These are phyloP conservation scores for Caenorhabditis panamensis DNA, from an alignment of 2,888 invertebrate genomes.

Conservation along the genomic window DNA sequence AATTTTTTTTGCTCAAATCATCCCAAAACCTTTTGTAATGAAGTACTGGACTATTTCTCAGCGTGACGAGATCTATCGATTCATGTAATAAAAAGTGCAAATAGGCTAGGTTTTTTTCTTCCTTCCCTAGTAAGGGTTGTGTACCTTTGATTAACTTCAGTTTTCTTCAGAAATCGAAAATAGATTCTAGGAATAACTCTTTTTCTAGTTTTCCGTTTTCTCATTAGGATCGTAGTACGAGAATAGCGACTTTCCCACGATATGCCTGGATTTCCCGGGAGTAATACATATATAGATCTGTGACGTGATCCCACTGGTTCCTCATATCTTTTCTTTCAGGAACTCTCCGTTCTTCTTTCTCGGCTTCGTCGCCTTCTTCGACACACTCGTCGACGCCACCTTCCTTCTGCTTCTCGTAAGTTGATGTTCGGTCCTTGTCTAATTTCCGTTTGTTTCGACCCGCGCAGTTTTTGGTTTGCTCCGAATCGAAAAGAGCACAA, in stretches of 20 bases:
- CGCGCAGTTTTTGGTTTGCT: conserved; percentile 11
- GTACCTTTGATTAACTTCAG: no score
- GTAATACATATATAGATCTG: not conserved
- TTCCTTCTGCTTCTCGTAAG: conserved; percentile 77
- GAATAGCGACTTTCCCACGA: conserved; percentile 22
- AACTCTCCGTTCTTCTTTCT: conserved; percentile 81
- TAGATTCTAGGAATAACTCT: not conserved
- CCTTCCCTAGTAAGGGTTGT: no score
- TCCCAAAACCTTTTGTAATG: no score
- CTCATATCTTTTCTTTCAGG: conserved; percentile 58
- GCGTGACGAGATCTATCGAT: no score
- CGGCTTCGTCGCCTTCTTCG: conserved; percentile 80
- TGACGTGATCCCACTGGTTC: conserved; percentile 5
- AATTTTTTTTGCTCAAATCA: no score
- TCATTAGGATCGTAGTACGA: not conserved
- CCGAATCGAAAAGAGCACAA: conserved; percentile 1
- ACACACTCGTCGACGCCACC: conserved; percentile 77
- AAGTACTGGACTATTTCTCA: no score
- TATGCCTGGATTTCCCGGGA: not conserved
- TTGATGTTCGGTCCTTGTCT: conserved; percentile 21
- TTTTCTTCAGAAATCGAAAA: no score
- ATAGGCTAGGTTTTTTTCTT: no score
- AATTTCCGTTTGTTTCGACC: conserved; percentile 24
- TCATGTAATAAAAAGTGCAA: no score
- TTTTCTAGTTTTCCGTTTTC: not conserved